Evolutionary conservation across 2,797 vertebrate genomes (phyloP).

Genomic region (Philypnodon macrostomus): DNA sequence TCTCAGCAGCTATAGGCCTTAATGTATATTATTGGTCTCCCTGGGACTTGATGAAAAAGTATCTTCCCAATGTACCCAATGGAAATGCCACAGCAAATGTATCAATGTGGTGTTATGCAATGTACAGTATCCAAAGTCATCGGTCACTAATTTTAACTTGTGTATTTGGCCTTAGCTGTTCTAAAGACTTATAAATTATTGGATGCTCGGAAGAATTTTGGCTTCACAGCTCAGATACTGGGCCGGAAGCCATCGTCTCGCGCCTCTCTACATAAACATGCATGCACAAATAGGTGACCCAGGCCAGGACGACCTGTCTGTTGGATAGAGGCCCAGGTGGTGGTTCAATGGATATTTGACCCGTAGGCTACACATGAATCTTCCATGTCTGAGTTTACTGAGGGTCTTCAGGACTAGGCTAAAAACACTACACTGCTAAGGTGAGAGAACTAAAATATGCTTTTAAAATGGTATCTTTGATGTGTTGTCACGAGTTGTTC

Average conservation of each 20-base stretch:
- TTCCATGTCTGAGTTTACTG: conserved; percentile 18
- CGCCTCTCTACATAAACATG: conserved; percentile 38
- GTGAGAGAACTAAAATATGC: too few species aligned
- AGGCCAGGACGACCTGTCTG: conserved; percentile 25
- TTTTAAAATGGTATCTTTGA: conserved; percentile 60
- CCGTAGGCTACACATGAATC: conserved; percentile 19
- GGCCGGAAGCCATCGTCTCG: conserved; percentile 37
- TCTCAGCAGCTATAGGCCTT: conserved; percentile 21
- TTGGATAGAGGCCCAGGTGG: conserved; percentile 35
- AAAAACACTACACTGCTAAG: too few species aligned
- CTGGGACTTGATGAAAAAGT: background rate
- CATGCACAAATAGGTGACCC: conserved; percentile 40
- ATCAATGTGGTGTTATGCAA: conserved; percentile 14
- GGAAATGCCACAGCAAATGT: conserved; percentile 6
- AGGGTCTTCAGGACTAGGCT: conserved; percentile 20
- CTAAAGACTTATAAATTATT: conserved; percentile 59
- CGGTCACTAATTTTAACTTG: conserved; percentile 35
- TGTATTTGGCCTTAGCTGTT: conserved; percentile 39
- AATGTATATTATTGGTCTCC: conserved; percentile 6
- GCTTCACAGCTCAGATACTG: conserved; percentile 53
- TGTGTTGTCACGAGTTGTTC: too few species aligned
- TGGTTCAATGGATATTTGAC: conserved; percentile 12
- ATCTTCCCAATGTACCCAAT: conserved; percentile 3
- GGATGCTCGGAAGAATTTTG: conserved; percentile 61
- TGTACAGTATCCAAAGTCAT: background rate